Evolutionary conservation across 2,113 vertebrate genomes (phyloP).

Genomic region (Kobus ellipsiprymnus): DNA sequence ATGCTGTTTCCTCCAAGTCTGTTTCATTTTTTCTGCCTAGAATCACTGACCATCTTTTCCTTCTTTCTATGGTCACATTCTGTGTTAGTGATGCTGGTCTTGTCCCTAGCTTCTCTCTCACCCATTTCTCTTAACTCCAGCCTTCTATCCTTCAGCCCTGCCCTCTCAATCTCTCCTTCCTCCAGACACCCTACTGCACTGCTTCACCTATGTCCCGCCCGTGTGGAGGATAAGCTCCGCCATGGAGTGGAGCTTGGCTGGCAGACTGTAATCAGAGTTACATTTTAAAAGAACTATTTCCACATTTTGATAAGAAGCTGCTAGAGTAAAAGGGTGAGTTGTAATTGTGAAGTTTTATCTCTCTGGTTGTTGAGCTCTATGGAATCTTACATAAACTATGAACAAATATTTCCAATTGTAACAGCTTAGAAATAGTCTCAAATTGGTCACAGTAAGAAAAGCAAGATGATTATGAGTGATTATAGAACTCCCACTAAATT

Average conservation of each 20-base stretch:
- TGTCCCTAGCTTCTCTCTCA: neutral
- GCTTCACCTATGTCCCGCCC: neutral
- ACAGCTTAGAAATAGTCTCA: neutral
- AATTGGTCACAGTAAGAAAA: neutral
- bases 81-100: neutral
- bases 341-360: neutral
- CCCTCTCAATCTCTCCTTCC: too few relatives aligned
- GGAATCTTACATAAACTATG: neutral
- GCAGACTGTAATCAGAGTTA: neutral
- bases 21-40: neutral
- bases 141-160: accelerated
- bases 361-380: neutral
- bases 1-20: neutral
- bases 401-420: neutral
- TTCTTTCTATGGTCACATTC: neutral
- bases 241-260: too few relatives aligned
- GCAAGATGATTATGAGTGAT: neutral
- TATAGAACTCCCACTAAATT: neutral
- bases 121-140: neutral
- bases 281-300: neutral
- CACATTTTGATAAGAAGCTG: neutral
- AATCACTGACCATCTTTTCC: neutral
- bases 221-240: accelerated
- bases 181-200: accelerated
- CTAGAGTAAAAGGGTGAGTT: neutral